Evolutionary conservation across 2,797 vertebrate species (phyloP).

Genomic region (Sardinella longiceps): DNA sequence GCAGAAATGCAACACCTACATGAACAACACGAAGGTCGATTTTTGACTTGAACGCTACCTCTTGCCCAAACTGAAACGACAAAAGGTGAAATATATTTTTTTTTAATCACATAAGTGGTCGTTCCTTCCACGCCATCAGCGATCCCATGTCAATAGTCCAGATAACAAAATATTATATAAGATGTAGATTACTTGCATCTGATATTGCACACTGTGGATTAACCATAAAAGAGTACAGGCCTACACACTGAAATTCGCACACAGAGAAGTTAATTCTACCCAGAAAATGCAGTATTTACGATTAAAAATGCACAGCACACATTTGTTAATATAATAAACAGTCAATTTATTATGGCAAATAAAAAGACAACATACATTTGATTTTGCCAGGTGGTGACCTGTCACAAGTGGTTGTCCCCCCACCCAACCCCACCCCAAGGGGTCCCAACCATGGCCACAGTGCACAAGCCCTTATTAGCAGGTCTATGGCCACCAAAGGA

Average conservation of each 20-base stretch:
- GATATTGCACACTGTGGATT: too few relatives aligned
- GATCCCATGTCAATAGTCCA: not conserved
- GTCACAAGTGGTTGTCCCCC: not conserved
- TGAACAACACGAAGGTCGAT: not conserved
- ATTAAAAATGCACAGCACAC: not conserved
- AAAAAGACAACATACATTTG: not conserved
- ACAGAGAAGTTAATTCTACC: not conserved
- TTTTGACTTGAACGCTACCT: not conserved
- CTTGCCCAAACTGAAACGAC: not conserved
- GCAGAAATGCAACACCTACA: constrained; percentile 21
- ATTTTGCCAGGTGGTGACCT: not conserved
- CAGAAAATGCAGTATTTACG: not conserved
- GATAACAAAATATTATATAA: not conserved
- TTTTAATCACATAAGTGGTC: not conserved
- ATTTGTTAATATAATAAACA: constrained; percentile 38
- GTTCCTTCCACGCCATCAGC: not conserved
- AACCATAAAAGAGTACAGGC: not conserved
- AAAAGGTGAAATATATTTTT: not conserved
- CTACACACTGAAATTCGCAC: too few relatives aligned
- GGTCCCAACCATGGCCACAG: not conserved
- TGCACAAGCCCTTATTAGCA: constrained; percentile 38
- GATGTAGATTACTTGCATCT: not conserved
- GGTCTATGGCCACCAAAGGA: not conserved
- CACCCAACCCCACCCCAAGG: constrained; percentile 3
- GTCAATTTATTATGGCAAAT: constrained; percentile 26